Evolutionary conservation across 2,888 invertebrate genomes (phyloP), one percentile per base, ranked within the genome.

Genomic region (Brachypterus glaber): DNA sequence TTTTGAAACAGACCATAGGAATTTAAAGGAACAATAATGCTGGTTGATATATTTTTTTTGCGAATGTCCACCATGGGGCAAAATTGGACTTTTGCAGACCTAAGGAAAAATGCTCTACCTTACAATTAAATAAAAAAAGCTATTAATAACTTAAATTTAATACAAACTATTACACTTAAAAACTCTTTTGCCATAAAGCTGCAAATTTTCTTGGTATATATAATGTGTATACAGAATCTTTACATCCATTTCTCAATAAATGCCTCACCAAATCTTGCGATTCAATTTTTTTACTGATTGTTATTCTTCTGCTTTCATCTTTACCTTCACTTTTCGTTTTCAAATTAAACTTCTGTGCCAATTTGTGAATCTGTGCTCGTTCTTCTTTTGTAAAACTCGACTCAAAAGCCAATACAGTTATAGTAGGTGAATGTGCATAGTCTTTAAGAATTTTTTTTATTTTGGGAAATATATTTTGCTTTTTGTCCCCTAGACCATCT

Each of bases 311-410:
- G n/a, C 49, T 40, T 4, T 51, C 49, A 15, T 47, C 53, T 31
- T 52, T 53, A 2, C 57, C 55, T 26, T 53, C 52, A 33, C 57
- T 57, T 37, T 55, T 55, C 2, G 53, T 51, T 38, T 52, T 53
- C 26, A 57, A 41, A 18, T 54, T 48, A 32, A 48, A 50, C 17
- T 51, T 50, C 30, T 42, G 35, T 9, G 54, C 53, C n/a, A 53
- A 44, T 33, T 49, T 47, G 33, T 57, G 57, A 25, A 57, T 55
- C n/a, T 49, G 51, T 12, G 52, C 54, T 30, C 55, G 43, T 43
- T 57, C 55, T 25, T 54, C 50, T 35, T 51, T 50, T 8, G 49
- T 51, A 40, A 57, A 55, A 30, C 52, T 50, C 4, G 52, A 50
- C 33, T 52, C 54, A 37, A 57, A 57, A 14, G 48, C 51, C 26